These are phyloP conservation scores for Camptogramma bilineatum DNA, from an alignment of 2,888 invertebrate species.

Conservation along the genomic window DNA sequence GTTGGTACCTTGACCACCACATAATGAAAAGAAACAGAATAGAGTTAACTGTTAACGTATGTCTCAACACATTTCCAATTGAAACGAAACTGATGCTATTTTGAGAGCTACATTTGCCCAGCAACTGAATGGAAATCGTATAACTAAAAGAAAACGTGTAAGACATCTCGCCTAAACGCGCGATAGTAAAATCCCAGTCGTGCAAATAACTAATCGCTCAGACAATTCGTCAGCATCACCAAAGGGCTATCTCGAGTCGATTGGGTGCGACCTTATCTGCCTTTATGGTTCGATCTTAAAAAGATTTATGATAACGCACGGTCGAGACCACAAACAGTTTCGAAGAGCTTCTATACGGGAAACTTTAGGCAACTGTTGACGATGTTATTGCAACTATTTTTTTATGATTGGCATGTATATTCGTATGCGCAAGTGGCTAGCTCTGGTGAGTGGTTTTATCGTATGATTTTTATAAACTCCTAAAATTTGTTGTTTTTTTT, in stretches of 20 bases:
- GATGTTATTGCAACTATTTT: not conserved
- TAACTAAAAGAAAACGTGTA: not conserved
- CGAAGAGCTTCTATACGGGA: constrained; percentile 34
- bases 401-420: too few species aligned
- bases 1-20: too few species aligned
- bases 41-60: too few species aligned
- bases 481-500: too few species aligned
- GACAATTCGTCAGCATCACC: constrained; percentile 81
- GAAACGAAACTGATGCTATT: too few species aligned
- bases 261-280: constrained; percentile 83
- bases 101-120: too few species aligned
- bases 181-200: not conserved
- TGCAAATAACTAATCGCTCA: constrained; percentile 54
- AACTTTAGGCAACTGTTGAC: constrained; percentile 8
- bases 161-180: not conserved
- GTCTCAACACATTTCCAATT: too few species aligned
- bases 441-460: too few species aligned
- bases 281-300: constrained; percentile 84
- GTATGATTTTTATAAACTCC: too few species aligned
- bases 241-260: constrained; percentile 80
- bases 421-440: too few species aligned
- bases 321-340: constrained; percentile 77
- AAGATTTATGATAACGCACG: constrained; percentile 86
- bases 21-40: too few species aligned
- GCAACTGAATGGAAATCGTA: too few species aligned